Conservation (phyloP, 2,888 invertebrate genomes). For the Platycnemis pennipes region DNA sequence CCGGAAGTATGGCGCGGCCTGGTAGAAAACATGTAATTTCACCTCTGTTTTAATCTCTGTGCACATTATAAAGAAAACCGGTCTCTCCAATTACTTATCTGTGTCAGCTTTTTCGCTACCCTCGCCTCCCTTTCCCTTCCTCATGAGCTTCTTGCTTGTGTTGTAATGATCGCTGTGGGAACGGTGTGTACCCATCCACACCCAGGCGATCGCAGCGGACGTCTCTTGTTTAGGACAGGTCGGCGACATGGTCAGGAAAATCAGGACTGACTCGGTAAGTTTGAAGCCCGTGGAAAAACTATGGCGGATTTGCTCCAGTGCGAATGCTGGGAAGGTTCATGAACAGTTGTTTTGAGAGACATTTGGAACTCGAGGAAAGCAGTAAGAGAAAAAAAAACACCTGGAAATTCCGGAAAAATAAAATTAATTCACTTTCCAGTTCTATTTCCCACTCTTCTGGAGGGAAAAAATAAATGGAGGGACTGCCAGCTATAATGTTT, state of each 20-base stretch:
- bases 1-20: neutral
- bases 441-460: too few relatives aligned
- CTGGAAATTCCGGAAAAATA: too few relatives aligned
- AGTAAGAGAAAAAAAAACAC: too few relatives aligned
- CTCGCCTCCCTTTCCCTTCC: neutral
- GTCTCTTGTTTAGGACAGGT: neutral
- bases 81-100: conserved; percentile 6
- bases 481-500: neutral
- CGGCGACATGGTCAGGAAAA: neutral
- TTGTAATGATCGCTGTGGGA: neutral
- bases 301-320: too few relatives aligned
- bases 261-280: too few relatives aligned
- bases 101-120: neutral
- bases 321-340: too few relatives aligned
- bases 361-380: too few relatives aligned
- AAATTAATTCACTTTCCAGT: too few relatives aligned
- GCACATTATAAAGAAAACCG: neutral
- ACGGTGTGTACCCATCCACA: neutral
- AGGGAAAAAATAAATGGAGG: too few relatives aligned
- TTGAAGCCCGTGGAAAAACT: too few relatives aligned
- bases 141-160: neutral
- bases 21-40: conserved; percentile 22
- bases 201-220: too few relatives aligned
- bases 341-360: too few relatives aligned
- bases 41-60: neutral